These are phyloP conservation scores for Caenorhabditis parvicauda DNA, from an alignment of 2,888 invertebrate genomes.

Conservation along the genomic window DNA sequence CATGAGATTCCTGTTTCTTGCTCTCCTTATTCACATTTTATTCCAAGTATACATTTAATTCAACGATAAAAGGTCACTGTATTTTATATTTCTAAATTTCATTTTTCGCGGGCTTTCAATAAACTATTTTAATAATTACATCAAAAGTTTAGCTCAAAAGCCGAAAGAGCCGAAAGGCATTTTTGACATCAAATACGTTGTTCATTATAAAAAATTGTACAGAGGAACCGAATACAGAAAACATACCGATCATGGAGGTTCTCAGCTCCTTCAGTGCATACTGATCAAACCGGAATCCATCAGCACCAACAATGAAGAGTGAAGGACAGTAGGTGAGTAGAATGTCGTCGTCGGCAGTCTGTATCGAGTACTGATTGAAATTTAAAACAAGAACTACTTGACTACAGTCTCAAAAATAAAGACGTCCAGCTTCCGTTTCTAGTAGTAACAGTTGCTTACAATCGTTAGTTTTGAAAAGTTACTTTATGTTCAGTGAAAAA, in stretches of 20 bases:
- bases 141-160: no score
- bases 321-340: constrained; percentile 53
- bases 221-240: neutral
- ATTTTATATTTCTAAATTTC: no score
- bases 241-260: constrained; percentile 41
- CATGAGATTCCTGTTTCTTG: no score
- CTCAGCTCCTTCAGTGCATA: constrained; percentile 35
- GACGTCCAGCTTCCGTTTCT: neutral
- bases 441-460: neutral
- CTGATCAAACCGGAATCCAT: constrained; percentile 37
- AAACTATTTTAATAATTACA: no score
- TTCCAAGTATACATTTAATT: no score
- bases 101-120: no score
- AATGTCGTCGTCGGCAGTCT: constrained; percentile 53
- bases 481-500: no score
- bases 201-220: no score
- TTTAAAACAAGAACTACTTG: neutral
- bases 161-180: no score
- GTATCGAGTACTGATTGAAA: neutral
- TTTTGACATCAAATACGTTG: no score
- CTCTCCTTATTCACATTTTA: no score
- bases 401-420: neutral
- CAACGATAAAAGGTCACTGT: no score
- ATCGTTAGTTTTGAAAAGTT: neutral
- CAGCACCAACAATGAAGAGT: constrained; percentile 49